These are phyloP conservation scores for Pimpla rufipes DNA, from an alignment of 2,888 invertebrate species.

Conservation along the genomic window DNA sequence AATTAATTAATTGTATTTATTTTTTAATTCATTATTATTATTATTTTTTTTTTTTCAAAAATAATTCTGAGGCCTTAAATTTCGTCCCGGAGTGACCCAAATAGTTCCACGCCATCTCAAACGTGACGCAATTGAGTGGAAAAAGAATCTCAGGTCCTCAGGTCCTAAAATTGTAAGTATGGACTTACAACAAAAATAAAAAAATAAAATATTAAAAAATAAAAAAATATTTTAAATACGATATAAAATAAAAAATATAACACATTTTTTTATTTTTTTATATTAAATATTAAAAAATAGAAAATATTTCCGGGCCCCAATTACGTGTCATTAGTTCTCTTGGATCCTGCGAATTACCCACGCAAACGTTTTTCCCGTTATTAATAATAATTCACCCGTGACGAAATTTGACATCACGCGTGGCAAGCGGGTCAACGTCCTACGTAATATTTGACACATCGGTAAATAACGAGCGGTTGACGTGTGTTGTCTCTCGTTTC, in stretches of 20 bases:
- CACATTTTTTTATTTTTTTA: too few relatives aligned
- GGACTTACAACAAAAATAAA: too few relatives aligned
- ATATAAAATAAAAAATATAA: too few relatives aligned
- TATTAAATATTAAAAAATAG: too few relatives aligned
- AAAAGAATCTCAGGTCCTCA: background rate
- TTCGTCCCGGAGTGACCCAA: background rate
- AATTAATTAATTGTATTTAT: background rate
- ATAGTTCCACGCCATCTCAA: background rate
- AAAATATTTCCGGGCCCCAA: constrained; percentile 13
- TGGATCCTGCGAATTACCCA: background rate
- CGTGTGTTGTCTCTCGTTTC: background rate
- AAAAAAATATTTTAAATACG: too few relatives aligned
- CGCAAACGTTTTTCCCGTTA: constrained; percentile 22
- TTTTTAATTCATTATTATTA: background rate
- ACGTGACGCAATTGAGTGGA: background rate
- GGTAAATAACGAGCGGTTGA: constrained; percentile 19
- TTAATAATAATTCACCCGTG: constrained; percentile 60
- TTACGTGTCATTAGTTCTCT: constrained; percentile 16
- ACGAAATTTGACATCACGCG: constrained; percentile 53
- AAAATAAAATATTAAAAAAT: too few relatives aligned
- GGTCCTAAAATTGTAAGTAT: background rate
- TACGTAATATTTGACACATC: constrained; percentile 65
- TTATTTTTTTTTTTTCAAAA: background rate
- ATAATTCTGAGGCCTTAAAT: background rate
- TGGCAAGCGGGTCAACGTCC: constrained; percentile 64